Percentiles rank a stretch among this genome's conserved stretches.
These are phyloP conservation scores for Tapera naevia DNA, from an alignment of 2,797 vertebrate species.

Conservation along the genomic window DNA sequence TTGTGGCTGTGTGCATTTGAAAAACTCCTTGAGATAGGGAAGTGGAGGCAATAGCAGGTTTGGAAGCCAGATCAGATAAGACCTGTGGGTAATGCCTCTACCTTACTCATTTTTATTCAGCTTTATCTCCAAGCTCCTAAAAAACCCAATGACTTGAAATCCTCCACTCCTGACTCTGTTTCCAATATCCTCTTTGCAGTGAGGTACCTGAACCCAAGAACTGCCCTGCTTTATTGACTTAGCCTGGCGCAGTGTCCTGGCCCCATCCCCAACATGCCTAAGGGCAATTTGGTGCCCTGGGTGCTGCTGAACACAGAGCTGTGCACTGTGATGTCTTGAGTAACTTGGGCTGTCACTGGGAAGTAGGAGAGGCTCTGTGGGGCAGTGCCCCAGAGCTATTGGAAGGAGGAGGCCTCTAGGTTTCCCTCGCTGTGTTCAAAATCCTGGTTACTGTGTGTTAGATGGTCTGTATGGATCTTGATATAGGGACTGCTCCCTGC, in stretches of 20 bases:
- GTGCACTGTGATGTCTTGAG: background rate
- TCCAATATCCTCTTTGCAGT: background rate
- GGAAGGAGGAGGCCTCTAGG: background rate
- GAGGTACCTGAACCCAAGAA: background rate
- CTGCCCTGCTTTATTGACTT: background rate
- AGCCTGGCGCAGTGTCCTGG: background rate
- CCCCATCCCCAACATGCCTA: accelerated
- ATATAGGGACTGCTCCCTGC: background rate
- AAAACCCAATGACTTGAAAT: slow-evolving; percentile 1
- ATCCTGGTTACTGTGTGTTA: background rate
- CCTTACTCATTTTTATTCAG: slow-evolving; percentile 55
- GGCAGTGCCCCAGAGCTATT: background rate
- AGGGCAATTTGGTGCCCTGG: background rate
- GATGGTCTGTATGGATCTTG: accelerated
- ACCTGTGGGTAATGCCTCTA: slow-evolving; percentile 59
- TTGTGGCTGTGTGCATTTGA: slow-evolving; percentile 40
- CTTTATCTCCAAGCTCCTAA: slow-evolving; percentile 12
- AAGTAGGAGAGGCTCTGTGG: background rate
- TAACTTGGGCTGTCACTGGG: background rate
- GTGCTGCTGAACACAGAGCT: background rate
- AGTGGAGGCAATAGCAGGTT: slow-evolving; percentile 55
- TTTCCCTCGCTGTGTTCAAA: accelerated
- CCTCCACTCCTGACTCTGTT: background rate
- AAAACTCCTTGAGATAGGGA: slow-evolving; percentile 58
- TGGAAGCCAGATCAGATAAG: slow-evolving; percentile 64